phyloP scores from a whole-genome alignment of 2,797 vertebrate genomes.

The Percopsis omiscomaycus region DNA sequence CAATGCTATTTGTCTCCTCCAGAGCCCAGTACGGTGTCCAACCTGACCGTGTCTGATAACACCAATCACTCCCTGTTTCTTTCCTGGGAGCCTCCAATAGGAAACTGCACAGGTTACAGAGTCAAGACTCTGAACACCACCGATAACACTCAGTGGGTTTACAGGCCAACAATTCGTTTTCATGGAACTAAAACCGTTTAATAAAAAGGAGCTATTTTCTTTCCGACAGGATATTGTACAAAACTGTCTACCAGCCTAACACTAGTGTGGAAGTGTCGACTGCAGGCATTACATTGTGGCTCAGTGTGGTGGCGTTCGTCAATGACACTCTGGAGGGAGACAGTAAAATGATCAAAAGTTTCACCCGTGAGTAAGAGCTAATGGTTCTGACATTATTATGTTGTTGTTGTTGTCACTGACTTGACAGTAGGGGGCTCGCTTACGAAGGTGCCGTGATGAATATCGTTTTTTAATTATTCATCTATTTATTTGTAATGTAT shows the following conservation, averaged over 20 bases:
- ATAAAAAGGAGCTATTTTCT: background rate
- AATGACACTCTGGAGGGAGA: constrained; percentile 12
- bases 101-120: fast-evolving
- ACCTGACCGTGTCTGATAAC: fast-evolving
- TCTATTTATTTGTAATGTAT: background rate
- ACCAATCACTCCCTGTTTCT: fast-evolving
- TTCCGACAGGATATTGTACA: fast-evolving
- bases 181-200: background rate
- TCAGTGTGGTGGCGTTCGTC: constrained; percentile 28
- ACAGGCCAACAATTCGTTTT: background rate
- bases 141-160: background rate
- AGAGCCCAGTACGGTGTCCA: constrained; percentile 54
- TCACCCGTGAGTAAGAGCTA: constrained; percentile 43
- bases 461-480: too few species aligned
- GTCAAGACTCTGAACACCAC: fast-evolving
- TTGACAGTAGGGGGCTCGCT: background rate
- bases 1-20: constrained; percentile 10
- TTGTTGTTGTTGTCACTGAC: background rate
- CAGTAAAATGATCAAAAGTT: fast-evolving
- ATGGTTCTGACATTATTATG: background rate
- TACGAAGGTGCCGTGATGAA: background rate
- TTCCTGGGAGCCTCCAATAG: background rate
- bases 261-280: fast-evolving
- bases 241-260: fast-evolving
- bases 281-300: fast-evolving